Evolutionary conservation across 23 tunicate species (phyloP).

Genomic region (Ciona savignyi): DNA sequence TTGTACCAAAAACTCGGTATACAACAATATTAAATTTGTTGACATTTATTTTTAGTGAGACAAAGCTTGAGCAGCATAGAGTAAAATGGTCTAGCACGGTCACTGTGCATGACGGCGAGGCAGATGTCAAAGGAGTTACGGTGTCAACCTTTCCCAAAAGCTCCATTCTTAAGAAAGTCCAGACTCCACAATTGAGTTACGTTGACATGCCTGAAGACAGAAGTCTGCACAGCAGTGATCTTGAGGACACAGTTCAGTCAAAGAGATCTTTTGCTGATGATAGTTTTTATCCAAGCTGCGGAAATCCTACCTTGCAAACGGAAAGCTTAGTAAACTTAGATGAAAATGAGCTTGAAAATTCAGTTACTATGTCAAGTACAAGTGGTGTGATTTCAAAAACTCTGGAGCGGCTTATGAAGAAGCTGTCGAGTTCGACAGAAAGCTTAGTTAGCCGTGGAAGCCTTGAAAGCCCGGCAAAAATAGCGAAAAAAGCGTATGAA

Average conservation of each 20-base stretch:
- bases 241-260: background rate
- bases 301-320: background rate
- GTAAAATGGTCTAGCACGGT: conserved; percentile 7
- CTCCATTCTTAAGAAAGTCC: background rate
- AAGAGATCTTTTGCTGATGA: background rate
- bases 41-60: too few species aligned
- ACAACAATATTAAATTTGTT: too few species aligned
- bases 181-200: background rate
- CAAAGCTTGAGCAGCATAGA: background rate
- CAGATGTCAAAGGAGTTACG: background rate
- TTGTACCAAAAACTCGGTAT: too few species aligned
- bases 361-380: too few species aligned
- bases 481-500: background rate
- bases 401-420: background rate
- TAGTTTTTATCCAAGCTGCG: background rate
- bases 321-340: background rate
- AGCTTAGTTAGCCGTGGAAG: background rate
- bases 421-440: background rate
- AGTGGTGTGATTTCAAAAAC: background rate
- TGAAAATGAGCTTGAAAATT: background rate
- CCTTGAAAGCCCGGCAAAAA: background rate
- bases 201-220: background rate
- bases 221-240: background rate
- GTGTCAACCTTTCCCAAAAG: background rate
- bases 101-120: conserved; percentile 7